Base-by-base conservation (phyloP, 2,113 vertebrate genomes). In the Emydocephalus ijimae region DNA sequence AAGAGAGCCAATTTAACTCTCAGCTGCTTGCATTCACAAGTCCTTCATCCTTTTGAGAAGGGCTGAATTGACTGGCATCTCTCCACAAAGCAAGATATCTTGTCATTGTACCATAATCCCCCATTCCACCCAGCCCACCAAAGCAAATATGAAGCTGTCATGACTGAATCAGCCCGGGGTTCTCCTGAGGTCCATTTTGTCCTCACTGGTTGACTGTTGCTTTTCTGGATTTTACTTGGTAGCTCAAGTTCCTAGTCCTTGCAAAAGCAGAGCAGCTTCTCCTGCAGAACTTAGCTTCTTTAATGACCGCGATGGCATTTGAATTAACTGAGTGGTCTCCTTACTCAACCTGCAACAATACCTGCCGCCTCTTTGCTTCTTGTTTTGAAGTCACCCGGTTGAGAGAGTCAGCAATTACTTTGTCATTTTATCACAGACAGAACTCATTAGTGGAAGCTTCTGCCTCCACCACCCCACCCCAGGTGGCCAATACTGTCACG, bases 341-440 rank as follows among this genome's bases (percentile, higher is more conserved):
- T 20, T 57, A 91, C 18, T 59, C 88, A 14, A 8, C 91, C 26
- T 92, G 85, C 59, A 85, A 39, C 29, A 81, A 24, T 23, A 69
- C 92, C 86, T 74, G 39, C 85, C n/a, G 61, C 52, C 3, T 61
- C 87, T 11, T 0, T 0, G 48, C 7, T 5, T 45, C 61, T 50
- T 57, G 43, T 57, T 93, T 87, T 0, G 2, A 8, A 91, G 90
- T 85, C 92, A 94, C 92, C 39, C 91, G 24, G 61, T 90, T 1
- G 48, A 50, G 48, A 50, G 48, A 50, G 48, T 50, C 8, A 11
- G 24, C 91, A 95, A 95, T 96, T 95, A 93, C 95, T 15, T 24
- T 61, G 69, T 45, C 87, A 20, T 39, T 56, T 39, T 61, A 86
- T 61, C 90, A 39, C 45, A 54, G 54, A 21, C 87, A 89, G 43